Base-by-base conservation (phyloP, 2,888 invertebrate genomes). In the Hipparchia sbordonii region DNA sequence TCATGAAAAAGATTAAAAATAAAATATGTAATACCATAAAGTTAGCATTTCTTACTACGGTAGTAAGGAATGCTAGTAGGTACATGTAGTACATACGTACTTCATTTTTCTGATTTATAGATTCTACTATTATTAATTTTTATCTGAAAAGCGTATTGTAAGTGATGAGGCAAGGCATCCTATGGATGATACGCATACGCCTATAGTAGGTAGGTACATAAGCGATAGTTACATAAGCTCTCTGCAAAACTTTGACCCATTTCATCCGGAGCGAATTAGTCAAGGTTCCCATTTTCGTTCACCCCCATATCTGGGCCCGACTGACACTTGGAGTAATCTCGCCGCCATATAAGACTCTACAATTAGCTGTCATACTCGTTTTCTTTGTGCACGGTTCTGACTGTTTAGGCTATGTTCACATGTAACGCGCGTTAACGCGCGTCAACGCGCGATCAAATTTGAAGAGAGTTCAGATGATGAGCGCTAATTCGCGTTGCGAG, bases 321-420 rank as follows among this genome's bases (percentile, higher is more conserved):
- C 79, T 82, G 84, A 82, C 89, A 85, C 86, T 86, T 81, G 82
- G 84, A 86, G 84, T 88, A 87, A 91, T 91, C 88, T 88, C 80
- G 79, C 80, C 80, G 77, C 92, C 92, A 83, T 91, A 86, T 91
- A 87, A 82, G 90, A 85, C 82, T 81, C 80, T 80, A 85, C 89
- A 90, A 91, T 91, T 90, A 90, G 85, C 87, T 88, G 89, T 89
- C 90, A 87, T 87, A 80, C 78, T 80, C 77, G 82, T 87, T 85
- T 84, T 85, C 87, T 88, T 89, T 88, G 87, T 89, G 84, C 82
- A 83, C 80, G 83, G 84, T 80, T 84, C 82, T 83, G 84, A 83
- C 79, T 85, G 79, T 84, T 82, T 87, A n/a, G n/a, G n/a, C n/a
- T n/a, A n/a, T n/a, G n/a, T n/a, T n/a, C n/a, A n/a, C n/a, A n/a